phyloP scores from a whole-genome alignment of 2,888 invertebrate species.

The Eupithecia vulgata region DNA sequence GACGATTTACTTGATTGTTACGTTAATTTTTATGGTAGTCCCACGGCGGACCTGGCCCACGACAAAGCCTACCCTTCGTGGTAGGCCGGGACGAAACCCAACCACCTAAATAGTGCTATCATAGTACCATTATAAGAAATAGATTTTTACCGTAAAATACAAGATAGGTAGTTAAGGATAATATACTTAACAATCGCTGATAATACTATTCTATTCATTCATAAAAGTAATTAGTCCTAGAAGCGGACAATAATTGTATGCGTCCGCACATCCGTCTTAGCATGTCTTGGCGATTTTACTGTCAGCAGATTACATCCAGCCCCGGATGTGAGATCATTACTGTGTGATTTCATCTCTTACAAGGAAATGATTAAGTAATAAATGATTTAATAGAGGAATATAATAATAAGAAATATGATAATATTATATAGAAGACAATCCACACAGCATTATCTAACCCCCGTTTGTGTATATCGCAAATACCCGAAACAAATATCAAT shows the following conservation, averaged over 20 bases:
- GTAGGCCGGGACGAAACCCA: too few relatives aligned
- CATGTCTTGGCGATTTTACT: constrained; percentile 52
- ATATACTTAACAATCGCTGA: constrained; percentile 15
- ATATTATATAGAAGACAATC: too few relatives aligned
- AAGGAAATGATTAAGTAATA: constrained; percentile 40
- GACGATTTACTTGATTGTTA: background rate
- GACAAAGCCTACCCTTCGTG: too few relatives aligned
- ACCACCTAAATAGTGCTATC: too few relatives aligned
- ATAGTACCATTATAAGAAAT: background rate
- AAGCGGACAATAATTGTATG: constrained; percentile 42
- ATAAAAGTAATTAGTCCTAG: constrained; percentile 43
- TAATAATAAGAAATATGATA: too few relatives aligned
- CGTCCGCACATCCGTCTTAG: constrained; percentile 31
- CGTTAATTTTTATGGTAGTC: background rate
- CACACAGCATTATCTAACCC: too few relatives aligned
- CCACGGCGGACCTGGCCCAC: too few relatives aligned
- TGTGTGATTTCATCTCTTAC: constrained; percentile 45
- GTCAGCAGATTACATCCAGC: constrained; percentile 61
- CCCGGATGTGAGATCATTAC: constrained; percentile 63
- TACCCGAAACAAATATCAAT: too few relatives aligned
- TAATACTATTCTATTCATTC: constrained; percentile 40
- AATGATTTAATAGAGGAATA: background rate
- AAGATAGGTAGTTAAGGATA: background rate
- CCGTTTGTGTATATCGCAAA: too few relatives aligned
- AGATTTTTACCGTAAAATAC: constrained; percentile 1